Base-by-base conservation (phyloP, 2,113 vertebrate species). In the Raja brachyura region DNA sequence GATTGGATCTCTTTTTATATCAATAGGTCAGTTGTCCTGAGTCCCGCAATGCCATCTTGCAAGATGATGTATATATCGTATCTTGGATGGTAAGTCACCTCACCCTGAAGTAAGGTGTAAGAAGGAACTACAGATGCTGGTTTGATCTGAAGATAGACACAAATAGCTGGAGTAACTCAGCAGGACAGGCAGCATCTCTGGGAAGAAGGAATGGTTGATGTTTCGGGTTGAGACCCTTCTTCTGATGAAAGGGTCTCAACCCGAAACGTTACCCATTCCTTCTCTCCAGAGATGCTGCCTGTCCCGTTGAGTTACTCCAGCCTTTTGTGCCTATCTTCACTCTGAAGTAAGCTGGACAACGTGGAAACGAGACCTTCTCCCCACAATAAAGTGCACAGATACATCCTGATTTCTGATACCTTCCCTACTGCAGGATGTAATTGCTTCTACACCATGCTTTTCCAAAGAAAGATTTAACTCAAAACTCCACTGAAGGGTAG, bases 1-100 rank as follows among this genome's bases (percentile, higher is more conserved):
- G 83, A 88, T 88, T 88, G 83, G 83, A 88, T 88, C 83, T 88
- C 83, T 88, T 88, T 88, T 88, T 88, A 88, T 88, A 88, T 88
- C 83, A 88, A 88, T 88, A 88, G 83, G 83, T 88, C 83, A 88
- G 83, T 88, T 88, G 83, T 88, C 83, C 83, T 88, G 83, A 88
- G 63, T 88, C 83, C 83, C 59, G 83, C 83, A 88, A 88, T 88
- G 83, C 83, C 83, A 88, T 88, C 83, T 88, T 88, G 83, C 83
- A 88, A 88, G 83, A 88, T 88, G 83, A 88, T 88, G 83, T 88
- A 88, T 88, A 88, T 88, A 48, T 48, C 39, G 39, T 48, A 48
- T 48, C 39, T 48, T 48, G 39, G 39, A 48, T 48, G 39, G 39
- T 48, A 48, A 48, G 39, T 48, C 39, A 48, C 39, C 39, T 48